Evolutionary conservation across 1,140 invertebrate species (phyloP).

Genomic region (Caenorhabditis latens): DNA sequence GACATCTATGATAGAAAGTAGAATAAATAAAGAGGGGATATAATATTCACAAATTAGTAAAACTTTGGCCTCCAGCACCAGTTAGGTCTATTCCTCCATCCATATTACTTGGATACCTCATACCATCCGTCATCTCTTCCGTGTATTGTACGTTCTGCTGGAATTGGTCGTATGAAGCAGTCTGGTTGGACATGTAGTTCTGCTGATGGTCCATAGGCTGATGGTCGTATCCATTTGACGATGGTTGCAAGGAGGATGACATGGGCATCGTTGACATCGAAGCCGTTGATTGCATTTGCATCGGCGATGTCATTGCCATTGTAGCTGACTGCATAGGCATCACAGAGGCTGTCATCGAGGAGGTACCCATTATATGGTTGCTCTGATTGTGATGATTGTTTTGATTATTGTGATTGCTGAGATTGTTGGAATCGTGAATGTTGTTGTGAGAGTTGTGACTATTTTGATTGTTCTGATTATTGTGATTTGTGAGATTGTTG

Average conservation of each 20-base stretch:
- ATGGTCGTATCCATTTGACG: neutral
- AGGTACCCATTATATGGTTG: no score
- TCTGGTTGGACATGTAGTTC: neutral
- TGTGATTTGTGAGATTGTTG: no score
- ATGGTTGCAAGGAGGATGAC: neutral
- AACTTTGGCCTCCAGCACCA: slow-evolving; percentile 10
- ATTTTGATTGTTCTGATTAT: no score
- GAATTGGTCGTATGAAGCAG: neutral
- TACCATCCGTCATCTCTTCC: neutral
- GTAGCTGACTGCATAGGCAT: no score
- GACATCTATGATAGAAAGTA: no score
- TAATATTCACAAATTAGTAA: neutral
- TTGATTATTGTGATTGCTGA: no score
- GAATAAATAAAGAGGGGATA: neutral
- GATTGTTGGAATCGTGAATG: no score
- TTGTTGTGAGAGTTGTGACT: no score
- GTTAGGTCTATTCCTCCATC: neutral
- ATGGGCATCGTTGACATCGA: neutral
- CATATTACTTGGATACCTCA: neutral
- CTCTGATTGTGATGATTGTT: no score
- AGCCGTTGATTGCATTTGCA: no score
- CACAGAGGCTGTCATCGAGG: no score
- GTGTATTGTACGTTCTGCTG: neutral
- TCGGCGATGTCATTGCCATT: no score
- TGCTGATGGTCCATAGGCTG: neutral